These are phyloP conservation scores for Rhabdophis nuchalis DNA, from an alignment of 2,797 vertebrate species.

Conservation along the genomic window DNA sequence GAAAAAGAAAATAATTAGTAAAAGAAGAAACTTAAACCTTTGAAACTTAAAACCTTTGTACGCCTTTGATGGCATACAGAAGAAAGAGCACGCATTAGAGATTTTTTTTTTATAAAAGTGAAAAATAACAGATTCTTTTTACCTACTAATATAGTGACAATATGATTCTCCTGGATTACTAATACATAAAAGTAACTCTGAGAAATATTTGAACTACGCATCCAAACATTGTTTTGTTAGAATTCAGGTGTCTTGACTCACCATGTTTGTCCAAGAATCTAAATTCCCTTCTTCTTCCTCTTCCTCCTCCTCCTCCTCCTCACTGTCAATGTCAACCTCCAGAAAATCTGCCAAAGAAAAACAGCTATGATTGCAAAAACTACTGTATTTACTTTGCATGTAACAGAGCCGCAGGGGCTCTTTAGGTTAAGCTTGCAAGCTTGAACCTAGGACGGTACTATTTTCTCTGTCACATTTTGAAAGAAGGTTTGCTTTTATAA, in stretches of 20 bases:
- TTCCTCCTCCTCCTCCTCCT: constrained; percentile 15
- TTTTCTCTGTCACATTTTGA: background rate
- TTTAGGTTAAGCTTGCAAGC: background rate
- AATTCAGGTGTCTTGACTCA: background rate
- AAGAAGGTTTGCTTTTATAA: background rate
- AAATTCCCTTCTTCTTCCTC: constrained; percentile 17
- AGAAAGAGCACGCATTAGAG: background rate
- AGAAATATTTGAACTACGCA: background rate
- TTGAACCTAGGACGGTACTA: rapidly evolving
- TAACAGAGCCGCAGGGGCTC: background rate
- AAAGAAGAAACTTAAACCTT: background rate
- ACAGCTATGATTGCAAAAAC: background rate
- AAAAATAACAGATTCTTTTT: background rate
- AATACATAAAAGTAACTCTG: background rate
- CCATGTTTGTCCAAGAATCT: constrained; percentile 20
- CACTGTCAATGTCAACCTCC: constrained; percentile 40
- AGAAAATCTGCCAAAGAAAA: constrained; percentile 35
- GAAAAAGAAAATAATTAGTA: background rate
- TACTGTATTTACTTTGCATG: background rate
- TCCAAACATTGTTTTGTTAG: background rate
- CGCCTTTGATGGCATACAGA: background rate
- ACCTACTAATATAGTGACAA: background rate
- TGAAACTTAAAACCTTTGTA: background rate
- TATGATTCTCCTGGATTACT: background rate
- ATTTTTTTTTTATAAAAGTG: background rate